Evolutionary conservation across 2,113 vertebrate genomes (phyloP).

Genomic region (Pipra filicauda): DNA sequence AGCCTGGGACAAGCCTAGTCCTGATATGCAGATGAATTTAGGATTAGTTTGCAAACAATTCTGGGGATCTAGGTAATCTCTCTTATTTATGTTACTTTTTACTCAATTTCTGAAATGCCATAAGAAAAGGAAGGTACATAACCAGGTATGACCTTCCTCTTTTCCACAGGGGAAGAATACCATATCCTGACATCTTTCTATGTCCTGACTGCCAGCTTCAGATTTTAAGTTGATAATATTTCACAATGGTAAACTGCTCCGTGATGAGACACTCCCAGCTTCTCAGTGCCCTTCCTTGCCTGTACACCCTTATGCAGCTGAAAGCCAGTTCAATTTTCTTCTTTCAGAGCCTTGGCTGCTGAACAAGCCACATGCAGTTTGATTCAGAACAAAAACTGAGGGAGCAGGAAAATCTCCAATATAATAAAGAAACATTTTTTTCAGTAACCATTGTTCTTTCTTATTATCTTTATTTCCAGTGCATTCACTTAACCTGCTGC

Average conservation of each 20-base stretch:
- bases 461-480: neutral
- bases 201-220: neutral
- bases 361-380: neutral
- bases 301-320: neutral
- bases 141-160: neutral
- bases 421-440: neutral
- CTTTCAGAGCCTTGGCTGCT: neutral
- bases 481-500: neutral
- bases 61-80: neutral
- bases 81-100: neutral
- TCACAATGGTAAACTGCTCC: neutral
- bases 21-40: neutral
- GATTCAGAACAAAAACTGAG: neutral
- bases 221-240: neutral
- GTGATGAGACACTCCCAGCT: neutral
- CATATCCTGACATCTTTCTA: neutral
- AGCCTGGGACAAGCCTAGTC: neutral
- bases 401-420: neutral
- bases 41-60: neutral
- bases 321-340: neutral
- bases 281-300: neutral
- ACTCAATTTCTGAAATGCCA: rapidly evolving
- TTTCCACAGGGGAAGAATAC: neutral
- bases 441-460: neutral
- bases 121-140: rapidly evolving